A percentile compares a stretch with the other conserved stretches of the same genome.
These are phyloP conservation scores for Zophobas atratus DNA, from an alignment of 1,140 invertebrate species.

Conservation along the genomic window DNA sequence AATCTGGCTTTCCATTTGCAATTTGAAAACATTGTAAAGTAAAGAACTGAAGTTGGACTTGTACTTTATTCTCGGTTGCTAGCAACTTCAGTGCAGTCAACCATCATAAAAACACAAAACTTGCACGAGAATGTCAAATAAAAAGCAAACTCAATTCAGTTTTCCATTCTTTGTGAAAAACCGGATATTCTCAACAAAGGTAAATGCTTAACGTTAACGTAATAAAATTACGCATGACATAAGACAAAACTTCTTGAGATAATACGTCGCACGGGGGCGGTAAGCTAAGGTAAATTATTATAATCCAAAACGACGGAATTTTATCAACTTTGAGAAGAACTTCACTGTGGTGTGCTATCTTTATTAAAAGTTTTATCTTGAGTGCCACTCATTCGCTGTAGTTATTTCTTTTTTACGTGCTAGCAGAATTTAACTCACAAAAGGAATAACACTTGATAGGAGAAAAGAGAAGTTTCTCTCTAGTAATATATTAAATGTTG, in stretches of 20 bases:
- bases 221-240: background rate
- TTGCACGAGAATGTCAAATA: background rate
- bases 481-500: too few relatives aligned
- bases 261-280: too few relatives aligned
- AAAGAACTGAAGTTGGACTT: too few relatives aligned
- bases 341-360: background rate
- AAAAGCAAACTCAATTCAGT: background rate
- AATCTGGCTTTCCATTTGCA: too few relatives aligned
- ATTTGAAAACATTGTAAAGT: too few relatives aligned
- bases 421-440: too few relatives aligned
- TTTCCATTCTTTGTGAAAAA: background rate
- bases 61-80: background rate
- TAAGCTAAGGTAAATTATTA: background rate
- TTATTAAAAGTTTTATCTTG: background rate
- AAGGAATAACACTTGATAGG: too few relatives aligned
- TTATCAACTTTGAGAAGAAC: background rate
- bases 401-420: background rate
- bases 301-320: background rate
- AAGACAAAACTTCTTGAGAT: background rate
- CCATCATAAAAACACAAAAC: background rate
- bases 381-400: background rate
- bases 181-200: background rate
- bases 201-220: background rate
- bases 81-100: background rate
- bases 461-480: too few relatives aligned